Percentiles rank a stretch among this genome's conserved stretches.
These are phyloP conservation scores for Coreoperca whiteheadi DNA, from an alignment of 2,113 vertebrate genomes.

Conservation along the genomic window DNA sequence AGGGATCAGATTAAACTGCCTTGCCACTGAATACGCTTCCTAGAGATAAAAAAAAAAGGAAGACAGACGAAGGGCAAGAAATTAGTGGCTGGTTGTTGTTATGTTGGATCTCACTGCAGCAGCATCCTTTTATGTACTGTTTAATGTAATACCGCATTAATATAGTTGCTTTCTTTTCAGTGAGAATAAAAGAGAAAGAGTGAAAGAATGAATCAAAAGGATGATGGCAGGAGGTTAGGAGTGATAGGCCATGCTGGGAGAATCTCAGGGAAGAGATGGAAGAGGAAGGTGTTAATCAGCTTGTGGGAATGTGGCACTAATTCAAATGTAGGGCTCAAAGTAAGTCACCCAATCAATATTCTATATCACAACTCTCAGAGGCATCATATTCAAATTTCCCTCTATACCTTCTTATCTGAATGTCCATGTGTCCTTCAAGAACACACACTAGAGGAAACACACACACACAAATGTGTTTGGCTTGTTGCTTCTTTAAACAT, in stretches of 20 bases:
- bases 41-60: slow-evolving; percentile 63
- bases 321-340: slow-evolving; percentile 35
- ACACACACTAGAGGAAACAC: slow-evolving; percentile 10
- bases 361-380: slow-evolving; percentile 18
- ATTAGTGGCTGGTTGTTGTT: not conserved
- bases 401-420: slow-evolving; percentile 14
- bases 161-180: not conserved
- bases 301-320: slow-evolving; percentile 1
- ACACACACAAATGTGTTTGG: not conserved
- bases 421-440: slow-evolving; percentile 15
- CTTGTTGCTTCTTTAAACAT: slow-evolving; percentile 20
- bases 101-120: not conserved
- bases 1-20: slow-evolving; percentile 98
- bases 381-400: slow-evolving; percentile 37
- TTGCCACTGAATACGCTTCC: slow-evolving; percentile 98
- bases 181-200: not conserved
- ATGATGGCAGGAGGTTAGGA: not conserved
- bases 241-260: not conserved
- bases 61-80: not conserved
- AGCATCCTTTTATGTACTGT: not conserved
- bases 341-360: slow-evolving; percentile 51
- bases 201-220: not conserved
- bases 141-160: not conserved
- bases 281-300: slow-evolving; percentile 28
- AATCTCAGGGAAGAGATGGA: not conserved